A percentile compares a stretch with the other conserved stretches of the same genome.
Evolutionary conservation across 2,888 invertebrate genomes (phyloP).

Genomic region (Lasius fuliginosus): DNA sequence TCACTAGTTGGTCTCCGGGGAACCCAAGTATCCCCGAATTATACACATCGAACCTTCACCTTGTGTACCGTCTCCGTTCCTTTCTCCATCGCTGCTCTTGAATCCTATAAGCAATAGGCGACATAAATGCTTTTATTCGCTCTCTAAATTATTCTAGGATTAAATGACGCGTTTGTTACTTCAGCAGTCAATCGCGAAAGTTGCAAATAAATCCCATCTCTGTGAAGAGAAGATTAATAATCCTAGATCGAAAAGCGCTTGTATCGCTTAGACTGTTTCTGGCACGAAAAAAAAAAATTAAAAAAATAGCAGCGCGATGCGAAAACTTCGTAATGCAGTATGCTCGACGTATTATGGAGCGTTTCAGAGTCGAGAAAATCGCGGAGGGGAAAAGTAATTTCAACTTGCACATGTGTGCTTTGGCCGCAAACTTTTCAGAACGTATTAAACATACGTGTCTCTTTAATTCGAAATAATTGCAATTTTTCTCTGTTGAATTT

Average conservation of each 20-base stretch:
- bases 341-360: not conserved
- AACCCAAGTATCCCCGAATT: slow-evolving; percentile 61
- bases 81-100: not conserved
- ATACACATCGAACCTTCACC: slow-evolving; percentile 7
- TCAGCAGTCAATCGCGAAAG: not conserved
- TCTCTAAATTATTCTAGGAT: not conserved
- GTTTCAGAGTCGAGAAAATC: slow-evolving; percentile 11
- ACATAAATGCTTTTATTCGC: not conserved
- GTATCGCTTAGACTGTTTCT: not conserved
- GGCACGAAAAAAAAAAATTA: not conserved
- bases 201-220: not conserved
- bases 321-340: slow-evolving; percentile 32
- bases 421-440: slow-evolving; percentile 40
- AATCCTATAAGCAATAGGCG: not conserved
- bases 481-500: slow-evolving; percentile 37
- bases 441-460: slow-evolving; percentile 25
- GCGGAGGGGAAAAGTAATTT: slow-evolving; percentile 34
- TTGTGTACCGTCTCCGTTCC: slow-evolving; percentile 1
- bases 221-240: not conserved
- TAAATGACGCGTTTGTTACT: not conserved
- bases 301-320: slow-evolving; percentile 4
- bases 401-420: slow-evolving; percentile 15
- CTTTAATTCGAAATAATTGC: slow-evolving; percentile 58
- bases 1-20: slow-evolving; percentile 57
- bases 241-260: not conserved